These are phyloP conservation scores for Cyprinodon diabolis DNA, from an alignment of 2,797 vertebrate genomes.

Conservation along the genomic window DNA sequence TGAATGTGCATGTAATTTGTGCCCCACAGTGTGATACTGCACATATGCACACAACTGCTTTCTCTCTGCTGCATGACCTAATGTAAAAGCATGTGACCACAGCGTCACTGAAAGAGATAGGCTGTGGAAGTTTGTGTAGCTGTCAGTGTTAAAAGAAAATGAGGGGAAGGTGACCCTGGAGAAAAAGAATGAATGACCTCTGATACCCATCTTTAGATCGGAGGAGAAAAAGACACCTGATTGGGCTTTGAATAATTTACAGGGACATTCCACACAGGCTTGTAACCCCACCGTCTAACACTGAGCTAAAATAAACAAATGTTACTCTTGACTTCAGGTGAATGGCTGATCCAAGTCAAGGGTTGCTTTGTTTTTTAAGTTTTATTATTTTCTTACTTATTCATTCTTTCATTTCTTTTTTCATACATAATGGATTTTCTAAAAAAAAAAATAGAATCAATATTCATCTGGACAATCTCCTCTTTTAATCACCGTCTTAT, in stretches of 20 bases:
- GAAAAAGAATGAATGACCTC: constrained; percentile 88
- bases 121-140: constrained; percentile 66
- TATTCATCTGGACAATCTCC: constrained; percentile 42
- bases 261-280: constrained; percentile 80
- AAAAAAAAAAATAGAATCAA: constrained; percentile 21
- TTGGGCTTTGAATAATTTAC: constrained; percentile 85
- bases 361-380: constrained; percentile 40
- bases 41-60: constrained; percentile 45
- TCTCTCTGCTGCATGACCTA: constrained; percentile 55
- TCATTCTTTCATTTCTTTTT: constrained; percentile 50
- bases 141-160: constrained; percentile 62
- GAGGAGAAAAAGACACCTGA: constrained; percentile 82
- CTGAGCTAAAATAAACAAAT: constrained; percentile 75
- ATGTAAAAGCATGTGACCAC: constrained; percentile 61
- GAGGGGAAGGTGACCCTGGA: constrained; percentile 88
- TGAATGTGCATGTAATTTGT: constrained; percentile 22
- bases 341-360: constrained; percentile 63
- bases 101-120: constrained; percentile 72
- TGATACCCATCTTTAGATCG: constrained; percentile 91
- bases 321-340: constrained; percentile 74
- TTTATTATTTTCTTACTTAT: constrained; percentile 58
- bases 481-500: constrained; percentile 28
- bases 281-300: constrained; percentile 69
- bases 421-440: constrained; percentile 48
- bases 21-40: constrained; percentile 16